These are phyloP conservation scores for Ploceus nigricollis DNA, from an alignment of 2,113 vertebrate species.

Conservation along the genomic window DNA sequence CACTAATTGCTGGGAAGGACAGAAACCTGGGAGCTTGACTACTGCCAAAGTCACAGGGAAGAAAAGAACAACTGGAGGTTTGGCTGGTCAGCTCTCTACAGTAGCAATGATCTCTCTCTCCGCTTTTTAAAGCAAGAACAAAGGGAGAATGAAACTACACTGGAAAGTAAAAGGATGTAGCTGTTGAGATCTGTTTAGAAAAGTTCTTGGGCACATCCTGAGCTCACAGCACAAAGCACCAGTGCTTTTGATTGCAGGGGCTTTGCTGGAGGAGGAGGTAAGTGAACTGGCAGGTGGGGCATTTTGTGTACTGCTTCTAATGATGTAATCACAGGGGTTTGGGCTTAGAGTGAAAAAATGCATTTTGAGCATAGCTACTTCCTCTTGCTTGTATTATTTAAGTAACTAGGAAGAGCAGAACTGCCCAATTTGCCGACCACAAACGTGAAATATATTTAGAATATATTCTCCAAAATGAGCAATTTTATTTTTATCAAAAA, in stretches of 20 bases:
- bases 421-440: not conserved
- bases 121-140: not conserved
- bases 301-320: not conserved
- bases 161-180: not conserved
- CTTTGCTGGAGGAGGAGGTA: not conserved
- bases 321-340: not conserved
- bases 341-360: not conserved
- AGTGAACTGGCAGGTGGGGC: not conserved
- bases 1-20: not conserved
- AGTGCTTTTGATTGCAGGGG: not conserved
- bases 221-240: rapidly evolving
- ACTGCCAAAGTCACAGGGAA: not conserved
- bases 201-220: rapidly evolving
- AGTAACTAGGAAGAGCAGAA: not conserved
- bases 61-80: not conserved
- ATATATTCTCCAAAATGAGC: not conserved
- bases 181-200: not conserved
- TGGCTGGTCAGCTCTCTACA: not conserved
- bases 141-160: not conserved
- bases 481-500: conserved; percentile 50
- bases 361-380: not conserved
- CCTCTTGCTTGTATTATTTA: not conserved
- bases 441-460: not conserved
- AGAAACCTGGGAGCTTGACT: not conserved
- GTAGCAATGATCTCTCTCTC: not conserved